A percentile compares a stretch with the other conserved stretches of the same genome.
These are phyloP conservation scores for Apomyelois bistriatella DNA, from an alignment of 2,888 invertebrate genomes.

Conservation along the genomic window DNA sequence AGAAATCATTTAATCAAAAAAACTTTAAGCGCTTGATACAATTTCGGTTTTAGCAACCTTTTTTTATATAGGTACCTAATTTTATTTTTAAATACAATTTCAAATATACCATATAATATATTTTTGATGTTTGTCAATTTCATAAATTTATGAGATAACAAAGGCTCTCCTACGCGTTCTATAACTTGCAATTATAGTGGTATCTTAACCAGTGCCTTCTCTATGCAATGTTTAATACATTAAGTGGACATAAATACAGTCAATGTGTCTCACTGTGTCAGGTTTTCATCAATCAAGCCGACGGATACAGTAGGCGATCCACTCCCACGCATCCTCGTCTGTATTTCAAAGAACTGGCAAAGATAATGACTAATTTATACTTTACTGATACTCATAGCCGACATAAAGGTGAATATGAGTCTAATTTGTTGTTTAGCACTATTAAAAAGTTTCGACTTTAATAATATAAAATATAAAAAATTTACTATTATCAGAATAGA, in stretches of 20 bases:
- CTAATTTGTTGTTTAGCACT: too few species aligned
- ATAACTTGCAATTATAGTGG: background rate
- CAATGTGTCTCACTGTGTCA: constrained; percentile 3
- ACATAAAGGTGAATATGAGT: background rate
- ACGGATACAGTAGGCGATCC: constrained; percentile 42
- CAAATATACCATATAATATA: too few species aligned
- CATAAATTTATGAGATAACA: too few species aligned
- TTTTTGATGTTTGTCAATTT: too few species aligned
- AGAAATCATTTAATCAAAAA: too few species aligned
- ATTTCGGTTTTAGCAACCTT: too few species aligned
- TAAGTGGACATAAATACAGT: constrained; percentile 4
- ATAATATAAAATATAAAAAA: too few species aligned
- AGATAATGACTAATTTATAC: background rate
- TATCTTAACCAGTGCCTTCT: background rate
- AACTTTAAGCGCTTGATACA: too few species aligned
- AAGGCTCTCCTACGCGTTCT: background rate
- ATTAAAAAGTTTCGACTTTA: too few species aligned
- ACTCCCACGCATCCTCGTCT: constrained; percentile 29
- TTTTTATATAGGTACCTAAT: too few species aligned
- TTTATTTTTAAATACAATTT: too few species aligned
- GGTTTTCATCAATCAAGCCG: constrained; percentile 38
- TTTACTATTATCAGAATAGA: too few species aligned
- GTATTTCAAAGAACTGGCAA: constrained; percentile 7
- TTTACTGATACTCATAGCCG: background rate
- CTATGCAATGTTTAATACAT: background rate